Conservation (phyloP, 2,888 invertebrate genomes). For the Achlya flavicornis region DNA sequence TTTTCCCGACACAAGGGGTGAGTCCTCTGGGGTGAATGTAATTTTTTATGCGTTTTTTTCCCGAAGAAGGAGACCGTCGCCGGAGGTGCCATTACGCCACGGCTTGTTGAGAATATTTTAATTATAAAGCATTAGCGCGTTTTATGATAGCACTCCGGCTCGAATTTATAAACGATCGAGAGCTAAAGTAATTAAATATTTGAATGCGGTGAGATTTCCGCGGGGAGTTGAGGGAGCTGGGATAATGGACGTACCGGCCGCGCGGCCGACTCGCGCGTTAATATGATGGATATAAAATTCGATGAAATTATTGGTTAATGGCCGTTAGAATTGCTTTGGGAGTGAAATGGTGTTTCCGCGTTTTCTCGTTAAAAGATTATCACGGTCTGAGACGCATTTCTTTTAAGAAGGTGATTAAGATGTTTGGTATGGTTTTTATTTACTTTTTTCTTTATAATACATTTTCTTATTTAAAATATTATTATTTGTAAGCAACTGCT, state of each 20-base stretch:
- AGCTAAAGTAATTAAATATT: constrained; percentile 83
- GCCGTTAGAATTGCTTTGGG: constrained; percentile 69
- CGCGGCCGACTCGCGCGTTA: constrained; percentile 61
- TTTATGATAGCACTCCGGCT: constrained; percentile 82
- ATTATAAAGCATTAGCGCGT: constrained; percentile 84
- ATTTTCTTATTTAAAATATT: no score
- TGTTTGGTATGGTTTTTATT: neutral
- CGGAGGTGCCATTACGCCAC: constrained; percentile 84
- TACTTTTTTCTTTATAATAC: neutral
- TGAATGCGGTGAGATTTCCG: constrained; percentile 83
- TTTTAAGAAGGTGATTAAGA: neutral
- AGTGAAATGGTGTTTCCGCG: constrained; percentile 56
- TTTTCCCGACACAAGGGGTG: constrained; percentile 84
- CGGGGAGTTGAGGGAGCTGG: constrained; percentile 67
- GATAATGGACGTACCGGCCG: constrained; percentile 69
- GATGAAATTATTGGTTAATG: constrained; percentile 81
- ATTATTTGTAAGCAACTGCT: neutral
- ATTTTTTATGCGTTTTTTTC: constrained; percentile 84
- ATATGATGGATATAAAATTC: constrained; percentile 82
- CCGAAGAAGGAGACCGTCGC: constrained; percentile 77
- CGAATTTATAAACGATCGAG: constrained; percentile 82
- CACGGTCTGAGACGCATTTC: constrained; percentile 20
- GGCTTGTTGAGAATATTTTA: constrained; percentile 85
- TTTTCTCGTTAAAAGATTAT: constrained; percentile 52
- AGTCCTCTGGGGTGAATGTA: constrained; percentile 84